Base-by-base conservation (phyloP, 1,140 invertebrate species). In the Drosophila saltans region DNA sequence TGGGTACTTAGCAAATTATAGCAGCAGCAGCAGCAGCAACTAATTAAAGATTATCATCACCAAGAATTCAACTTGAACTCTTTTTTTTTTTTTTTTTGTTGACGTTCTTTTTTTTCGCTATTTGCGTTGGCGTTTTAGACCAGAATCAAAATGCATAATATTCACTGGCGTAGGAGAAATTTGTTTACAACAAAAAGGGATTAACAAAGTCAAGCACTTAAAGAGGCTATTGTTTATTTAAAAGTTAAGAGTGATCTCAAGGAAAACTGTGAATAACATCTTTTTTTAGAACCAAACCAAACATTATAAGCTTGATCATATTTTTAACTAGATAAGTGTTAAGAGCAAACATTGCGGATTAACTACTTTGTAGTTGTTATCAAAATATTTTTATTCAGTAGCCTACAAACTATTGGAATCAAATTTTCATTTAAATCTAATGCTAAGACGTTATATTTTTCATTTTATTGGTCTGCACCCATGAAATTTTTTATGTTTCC, bases 1-100 rank as follows among this genome's bases (percentile, higher is more conserved):
- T 41, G n/a, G 41, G 21, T 33, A 67, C 16, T 43, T 55, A 57
- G 58, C 45, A 77, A 83, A 80, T 86, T 88, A 80, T 83, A 66
- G 70, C 70, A 64, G 58, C 30, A 64, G 16, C 30, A 64, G 16
- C 16, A 16, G 69, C 70, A 60, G 58, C 30, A 61, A 62, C 72
- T 80, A 77, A 86, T 83, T 80, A 78, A 66, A 82, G 76, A 73
- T 77, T 79, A 76, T 66, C 74, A 78, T 75, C 76, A 67, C 64
- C 6, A 69, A 80, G 69, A 77, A 77, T 73, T 86, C 72, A 77
- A 80, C 70, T 80, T 83, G 72, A 86, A 83, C 75, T 75, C 61
- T 71, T 66, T 69, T 58, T 57, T 43, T 45, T 67, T 48, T 62
- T 52, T 16, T 16, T 16, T 16, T 16, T 16, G 16, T 16, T 16